Base-by-base conservation (phyloP, 1,140 invertebrate genomes). In the Eumaeus atala region DNA sequence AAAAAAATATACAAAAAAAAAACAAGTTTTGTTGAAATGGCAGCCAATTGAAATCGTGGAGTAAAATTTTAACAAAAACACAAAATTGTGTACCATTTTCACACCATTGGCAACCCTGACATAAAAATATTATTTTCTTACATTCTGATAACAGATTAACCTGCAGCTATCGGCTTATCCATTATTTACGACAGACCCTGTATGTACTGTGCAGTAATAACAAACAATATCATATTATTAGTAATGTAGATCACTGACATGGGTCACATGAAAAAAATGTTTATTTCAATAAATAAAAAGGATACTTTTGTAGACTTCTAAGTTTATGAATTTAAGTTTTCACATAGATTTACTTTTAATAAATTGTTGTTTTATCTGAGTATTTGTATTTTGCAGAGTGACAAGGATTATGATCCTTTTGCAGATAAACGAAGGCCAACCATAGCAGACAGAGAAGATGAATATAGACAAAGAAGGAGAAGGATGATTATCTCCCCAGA, bases 401-500 rank as follows among this genome's bases (percentile, higher is more conserved):
- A 96, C 65, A 95, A 95, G 73, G 97, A 98, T 84, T 95, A 95
- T 90, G 98, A 99, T 89, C 97, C 97, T 1, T 95, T 99, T 91
- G 97, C 96, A 17, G 97, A 99, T 64, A 92, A 96, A 77, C 89
- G 96, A 61, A 89, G 93, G 54, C 94, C 95, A 16, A 97, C 95
- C 5, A 97, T 99, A 84, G 95, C 95, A 0, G 97, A 99, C 67
- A 91, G 96, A 58, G 97, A 99, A 89, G 97, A 98, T 92, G 97
- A 99, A 82, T 99, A 99, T 77, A 90, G 95, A 51, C 94, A 95
- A 63, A 94, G 95, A 70, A 91, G 95, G 54, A 90, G 95, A 48
- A 91, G 94, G 74, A 93, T 95, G 90, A 96, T 98, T 49, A 97
- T 99, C 62, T 99, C 98, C 1, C 98, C 98, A 6, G 97, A 98